Evolutionary conservation across 2,888 invertebrate species (phyloP).

Genomic region (Dexiosoma caninum): DNA sequence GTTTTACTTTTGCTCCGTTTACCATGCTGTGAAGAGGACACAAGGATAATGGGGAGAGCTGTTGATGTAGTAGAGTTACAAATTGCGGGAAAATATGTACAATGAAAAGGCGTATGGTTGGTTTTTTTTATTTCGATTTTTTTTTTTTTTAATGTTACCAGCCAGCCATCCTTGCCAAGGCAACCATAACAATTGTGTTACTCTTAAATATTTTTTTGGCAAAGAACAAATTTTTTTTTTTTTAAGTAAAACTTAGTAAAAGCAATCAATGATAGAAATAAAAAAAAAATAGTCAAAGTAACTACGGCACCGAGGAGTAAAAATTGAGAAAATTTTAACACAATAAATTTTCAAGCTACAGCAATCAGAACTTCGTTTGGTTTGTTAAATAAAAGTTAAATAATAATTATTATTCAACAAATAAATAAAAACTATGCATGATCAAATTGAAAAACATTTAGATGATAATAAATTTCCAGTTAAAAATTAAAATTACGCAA

Average conservation of each 20-base stretch:
- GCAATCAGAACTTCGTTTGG: no score
- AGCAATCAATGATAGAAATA: constrained; percentile 34
- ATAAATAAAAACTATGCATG: no score
- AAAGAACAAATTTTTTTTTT: constrained; percentile 18
- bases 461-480: no score
- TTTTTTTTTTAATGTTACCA: background rate
- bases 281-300: constrained; percentile 7
- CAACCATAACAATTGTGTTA: constrained; percentile 48
- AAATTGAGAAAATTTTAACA: background rate
- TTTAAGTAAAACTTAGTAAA: constrained; percentile 54
- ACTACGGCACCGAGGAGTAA: background rate
- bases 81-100: constrained; percentile 19
- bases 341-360: no score
- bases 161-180: constrained; percentile 39
- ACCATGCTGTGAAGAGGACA: background rate
- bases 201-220: background rate
- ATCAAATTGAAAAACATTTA: no score
- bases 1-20: constrained; percentile 27
- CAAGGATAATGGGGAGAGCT: background rate
- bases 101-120: constrained; percentile 51
- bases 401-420: no score
- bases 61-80: background rate
- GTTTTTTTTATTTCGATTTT: background rate
- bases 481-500: no score
- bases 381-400: no score